Percentiles rank a stretch among this genome's conserved stretches.
Evolutionary conservation across 2,888 invertebrate species (phyloP).

Genomic region (Dromius quadrimaculatus): DNA sequence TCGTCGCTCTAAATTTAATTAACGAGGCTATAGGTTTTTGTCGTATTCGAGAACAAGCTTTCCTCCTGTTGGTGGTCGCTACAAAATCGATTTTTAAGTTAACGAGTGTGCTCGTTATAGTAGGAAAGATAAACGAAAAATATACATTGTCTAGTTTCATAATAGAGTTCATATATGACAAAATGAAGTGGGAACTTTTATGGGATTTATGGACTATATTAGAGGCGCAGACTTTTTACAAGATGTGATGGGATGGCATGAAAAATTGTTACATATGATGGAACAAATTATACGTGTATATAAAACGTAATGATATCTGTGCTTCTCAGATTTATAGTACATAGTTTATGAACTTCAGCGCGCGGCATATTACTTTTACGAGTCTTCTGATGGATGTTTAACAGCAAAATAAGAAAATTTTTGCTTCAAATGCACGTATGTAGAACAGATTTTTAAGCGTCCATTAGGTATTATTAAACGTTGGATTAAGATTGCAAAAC

Average conservation of each 20-base stretch:
- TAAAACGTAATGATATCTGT: conserved; percentile 19
- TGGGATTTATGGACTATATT: conserved; percentile 15
- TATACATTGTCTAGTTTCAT: conserved; percentile 38
- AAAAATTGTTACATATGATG: conserved; percentile 22
- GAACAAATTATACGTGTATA: conserved; percentile 14
- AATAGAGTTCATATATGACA: conserved; percentile 34
- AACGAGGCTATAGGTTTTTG: conserved; percentile 44
- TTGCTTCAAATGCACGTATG: too few species aligned
- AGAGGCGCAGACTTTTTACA: conserved; percentile 20
- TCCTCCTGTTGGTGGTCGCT: neutral
- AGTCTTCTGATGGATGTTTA: conserved; percentile 3
- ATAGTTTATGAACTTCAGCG: too few species aligned
- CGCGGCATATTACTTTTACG: conserved; percentile 4
- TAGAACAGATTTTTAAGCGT: too few species aligned
- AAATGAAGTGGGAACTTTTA: conserved; percentile 4
- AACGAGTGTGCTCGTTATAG: conserved; percentile 43
- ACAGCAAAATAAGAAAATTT: neutral
- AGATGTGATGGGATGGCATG: conserved; percentile 19
- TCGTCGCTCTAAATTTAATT: conserved; percentile 43
- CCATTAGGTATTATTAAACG: too few species aligned
- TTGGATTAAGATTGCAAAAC: too few species aligned
- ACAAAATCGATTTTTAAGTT: conserved; percentile 43
- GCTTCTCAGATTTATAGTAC: conserved; percentile 17
- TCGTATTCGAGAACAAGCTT: conserved; percentile 7
- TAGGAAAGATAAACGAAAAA: conserved; percentile 39